Evolutionary conservation across 2,113 vertebrate species (phyloP).

Genomic region (Arizona elegans): DNA sequence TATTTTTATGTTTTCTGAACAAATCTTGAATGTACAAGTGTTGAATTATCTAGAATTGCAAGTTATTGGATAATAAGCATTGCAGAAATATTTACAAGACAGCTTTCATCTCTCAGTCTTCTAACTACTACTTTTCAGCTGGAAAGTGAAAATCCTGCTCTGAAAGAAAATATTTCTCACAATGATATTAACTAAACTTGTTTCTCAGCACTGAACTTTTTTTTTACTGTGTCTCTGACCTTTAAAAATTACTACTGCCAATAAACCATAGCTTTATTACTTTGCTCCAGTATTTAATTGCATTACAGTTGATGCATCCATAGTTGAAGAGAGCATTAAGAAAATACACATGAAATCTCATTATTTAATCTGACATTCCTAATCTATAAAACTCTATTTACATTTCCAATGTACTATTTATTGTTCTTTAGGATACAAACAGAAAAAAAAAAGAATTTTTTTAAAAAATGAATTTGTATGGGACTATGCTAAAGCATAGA

Average conservation of each 20-base stretch:
- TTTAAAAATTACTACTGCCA: constrained; percentile 1
- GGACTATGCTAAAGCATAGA: neutral
- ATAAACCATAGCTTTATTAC: neutral
- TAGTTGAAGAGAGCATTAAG: neutral
- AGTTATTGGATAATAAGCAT: neutral
- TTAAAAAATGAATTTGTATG: neutral
- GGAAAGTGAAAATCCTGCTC: neutral
- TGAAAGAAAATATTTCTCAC: neutral
- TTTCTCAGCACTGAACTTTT: neutral
- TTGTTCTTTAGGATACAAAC: neutral
- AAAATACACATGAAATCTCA: neutral
- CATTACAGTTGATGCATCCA: neutral
- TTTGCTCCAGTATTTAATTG: constrained; percentile 10
- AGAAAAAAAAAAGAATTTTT: neutral
- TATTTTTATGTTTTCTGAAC: neutral
- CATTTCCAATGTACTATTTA: neutral
- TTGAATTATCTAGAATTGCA: neutral
- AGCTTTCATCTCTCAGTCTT: neutral
- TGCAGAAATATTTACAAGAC: neutral
- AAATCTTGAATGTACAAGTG: neutral
- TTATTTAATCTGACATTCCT: constrained; percentile 4
- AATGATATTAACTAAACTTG: neutral
- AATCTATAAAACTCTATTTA: neutral
- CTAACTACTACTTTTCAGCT: neutral
- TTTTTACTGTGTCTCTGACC: neutral